phyloP scores from a whole-genome alignment of 2,797 vertebrate species.

The Coregonus sp. region DNA sequence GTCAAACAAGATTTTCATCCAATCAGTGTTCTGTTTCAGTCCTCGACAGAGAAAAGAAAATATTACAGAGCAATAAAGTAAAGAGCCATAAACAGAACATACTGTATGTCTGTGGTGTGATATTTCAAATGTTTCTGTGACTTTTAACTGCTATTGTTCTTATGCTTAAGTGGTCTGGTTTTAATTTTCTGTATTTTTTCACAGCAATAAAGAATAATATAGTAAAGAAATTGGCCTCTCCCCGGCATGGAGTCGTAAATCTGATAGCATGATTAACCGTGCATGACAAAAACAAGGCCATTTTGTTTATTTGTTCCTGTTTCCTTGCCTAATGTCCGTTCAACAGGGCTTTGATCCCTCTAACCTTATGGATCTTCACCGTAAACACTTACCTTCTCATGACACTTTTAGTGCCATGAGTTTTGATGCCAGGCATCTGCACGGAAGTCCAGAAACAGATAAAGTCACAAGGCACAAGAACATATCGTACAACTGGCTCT shows the following conservation, averaged over 20 bases:
- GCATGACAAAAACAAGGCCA: slow-evolving; percentile 40
- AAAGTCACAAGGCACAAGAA: slow-evolving; percentile 63
- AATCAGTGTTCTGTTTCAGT: slow-evolving; percentile 35
- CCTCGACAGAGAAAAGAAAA: slow-evolving; percentile 33
- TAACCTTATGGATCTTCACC: slow-evolving; percentile 71
- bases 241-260: slow-evolving; percentile 65
- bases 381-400: slow-evolving; percentile 69
- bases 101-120: slow-evolving; percentile 32
- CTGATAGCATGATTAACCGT: slow-evolving; percentile 63
- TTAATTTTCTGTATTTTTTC: slow-evolving; percentile 39
- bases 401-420: slow-evolving; percentile 75
- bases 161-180: slow-evolving; percentile 49
- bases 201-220: slow-evolving; percentile 60
- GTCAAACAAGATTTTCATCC: slow-evolving; percentile 51
- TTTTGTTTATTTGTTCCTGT: slow-evolving; percentile 68
- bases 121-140: slow-evolving; percentile 30
- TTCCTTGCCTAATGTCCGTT: slow-evolving; percentile 62
- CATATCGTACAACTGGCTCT: slow-evolving; percentile 50
- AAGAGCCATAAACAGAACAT: slow-evolving; percentile 19
- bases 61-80: slow-evolving; percentile 40
- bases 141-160: slow-evolving; percentile 59
- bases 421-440: slow-evolving; percentile 67
- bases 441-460: slow-evolving; percentile 64
- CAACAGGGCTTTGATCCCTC: slow-evolving; percentile 74
- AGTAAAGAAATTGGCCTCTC: slow-evolving; percentile 58